These are phyloP conservation scores for Columba guinea DNA, from an alignment of 2,797 vertebrate genomes.

Conservation along the genomic window DNA sequence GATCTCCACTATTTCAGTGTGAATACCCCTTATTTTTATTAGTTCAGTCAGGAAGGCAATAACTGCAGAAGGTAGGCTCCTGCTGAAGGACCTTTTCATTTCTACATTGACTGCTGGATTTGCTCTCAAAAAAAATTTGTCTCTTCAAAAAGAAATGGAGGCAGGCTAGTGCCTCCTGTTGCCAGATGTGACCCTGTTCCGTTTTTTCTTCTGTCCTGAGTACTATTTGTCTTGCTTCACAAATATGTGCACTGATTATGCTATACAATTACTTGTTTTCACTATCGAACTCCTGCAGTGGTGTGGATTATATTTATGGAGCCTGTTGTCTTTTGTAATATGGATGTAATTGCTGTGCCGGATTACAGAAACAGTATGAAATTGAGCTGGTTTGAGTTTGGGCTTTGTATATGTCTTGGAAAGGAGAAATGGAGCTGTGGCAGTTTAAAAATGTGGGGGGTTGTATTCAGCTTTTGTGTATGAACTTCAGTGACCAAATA, in stretches of 20 bases:
- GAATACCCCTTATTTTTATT: background rate
- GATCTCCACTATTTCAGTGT: background rate
- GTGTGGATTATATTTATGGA: background rate
- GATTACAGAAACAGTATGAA: background rate
- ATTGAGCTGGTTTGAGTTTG: background rate
- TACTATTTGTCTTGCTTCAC: background rate
- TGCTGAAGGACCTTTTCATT: background rate
- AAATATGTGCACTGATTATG: background rate
- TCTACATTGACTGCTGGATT: background rate
- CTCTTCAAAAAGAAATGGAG: background rate
- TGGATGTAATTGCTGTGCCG: background rate
- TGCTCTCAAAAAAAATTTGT: background rate
- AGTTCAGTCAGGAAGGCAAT: background rate
- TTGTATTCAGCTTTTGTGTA: background rate
- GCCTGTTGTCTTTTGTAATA: background rate
- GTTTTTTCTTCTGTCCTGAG: background rate
- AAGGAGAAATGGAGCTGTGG: background rate
- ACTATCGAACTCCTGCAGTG: background rate
- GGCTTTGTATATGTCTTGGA: background rate
- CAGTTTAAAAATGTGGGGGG: background rate
- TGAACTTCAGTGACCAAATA: background rate
- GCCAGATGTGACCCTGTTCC: background rate
- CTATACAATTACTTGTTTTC: background rate
- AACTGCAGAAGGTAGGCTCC: background rate
- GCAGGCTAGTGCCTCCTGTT: background rate